These are phyloP conservation scores for Bombus polaris DNA, from an alignment of 1,140 invertebrate genomes.

Conservation along the genomic window DNA sequence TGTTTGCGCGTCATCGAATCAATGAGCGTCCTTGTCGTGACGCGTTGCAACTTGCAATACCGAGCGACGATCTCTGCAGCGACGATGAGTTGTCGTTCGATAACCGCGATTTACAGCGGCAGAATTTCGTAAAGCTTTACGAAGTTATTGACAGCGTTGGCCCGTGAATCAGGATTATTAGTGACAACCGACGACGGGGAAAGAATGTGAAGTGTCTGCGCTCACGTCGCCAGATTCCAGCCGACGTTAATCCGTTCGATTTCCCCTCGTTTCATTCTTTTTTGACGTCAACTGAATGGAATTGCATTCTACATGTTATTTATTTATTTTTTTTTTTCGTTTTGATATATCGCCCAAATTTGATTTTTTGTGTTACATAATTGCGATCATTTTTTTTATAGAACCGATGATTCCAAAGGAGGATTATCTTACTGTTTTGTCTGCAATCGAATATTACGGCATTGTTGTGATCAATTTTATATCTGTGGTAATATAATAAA, in stretches of 20 bases:
- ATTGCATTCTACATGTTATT: background rate
- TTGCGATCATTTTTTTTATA: background rate
- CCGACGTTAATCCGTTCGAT: conserved; percentile 29
- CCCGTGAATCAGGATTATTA: conserved; percentile 48
- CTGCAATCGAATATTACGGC: background rate
- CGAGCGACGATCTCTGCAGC: background rate
- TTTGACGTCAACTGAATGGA: too few relatives aligned
- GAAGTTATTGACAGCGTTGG: conserved; percentile 24
- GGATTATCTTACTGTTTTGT: background rate
- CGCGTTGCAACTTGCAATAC: background rate
- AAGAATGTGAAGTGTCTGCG: conserved; percentile 26
- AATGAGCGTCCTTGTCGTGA: conserved; percentile 13
- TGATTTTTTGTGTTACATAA: background rate
- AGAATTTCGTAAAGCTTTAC: conserved; percentile 24
- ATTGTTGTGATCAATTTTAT: background rate
- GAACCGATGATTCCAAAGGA: background rate
- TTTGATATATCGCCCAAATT: background rate
- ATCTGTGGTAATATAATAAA: background rate
- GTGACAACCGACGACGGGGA: conserved; percentile 15
- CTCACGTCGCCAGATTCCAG: background rate
- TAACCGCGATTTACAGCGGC: conserved; percentile 41
- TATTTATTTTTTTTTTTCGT: too few relatives aligned
- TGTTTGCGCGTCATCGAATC: background rate
- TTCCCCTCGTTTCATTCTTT: background rate
- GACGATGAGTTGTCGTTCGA: conserved; percentile 13